Base-by-base conservation (phyloP, 2,888 invertebrate genomes). In the Epinotia nisella region DNA sequence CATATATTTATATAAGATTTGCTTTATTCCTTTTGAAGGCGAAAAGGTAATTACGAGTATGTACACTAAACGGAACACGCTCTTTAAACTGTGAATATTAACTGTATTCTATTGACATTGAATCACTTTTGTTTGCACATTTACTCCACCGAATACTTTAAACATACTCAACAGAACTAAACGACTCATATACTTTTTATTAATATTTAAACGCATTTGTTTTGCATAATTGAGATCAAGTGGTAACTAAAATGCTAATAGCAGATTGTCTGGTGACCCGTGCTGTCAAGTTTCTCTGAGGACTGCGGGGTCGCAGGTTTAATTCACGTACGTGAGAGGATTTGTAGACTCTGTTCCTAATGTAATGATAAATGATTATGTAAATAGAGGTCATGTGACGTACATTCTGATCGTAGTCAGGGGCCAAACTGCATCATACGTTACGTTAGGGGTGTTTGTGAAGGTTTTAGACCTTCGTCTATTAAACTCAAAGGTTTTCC, bases 321-420 rank as follows among this genome's bases (percentile, higher is more conserved):
- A 72, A 45, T 61, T 49, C 67, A 10, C 10, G 72, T 24, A 68
- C 72, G 72, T 72, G 67, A 49, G 45, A 62, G 39, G 71, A 67
- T 61, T 67, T 45, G 41, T 4, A 56, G n/a, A 41, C 60, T 24
- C 1, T 53, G 41, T 3, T 51, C 24, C 41, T 45, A 53, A 59
- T 51, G 21, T 45, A 35, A 51, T 60, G 53, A 71, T 65, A 17
- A 45, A 15, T 13, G 45, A 45, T 45, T 49, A 61, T 15, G n/a
- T 35, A 21, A 70, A 61, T 70, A 60, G 41, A 29, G 3, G 19
- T 15, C 13, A 21, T 56, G 13, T 56, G 11, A 9, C 35, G 35
- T 35, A 35, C 1, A 35, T 35, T 35, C 35, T 9, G 35, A 35
- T 35, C 35, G 9, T 35, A 35, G 35, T 35, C 9, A 35, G 35